These are phyloP conservation scores for Malurus leucopterus DNA, from an alignment of 2,797 vertebrate species.

Conservation along the genomic window DNA sequence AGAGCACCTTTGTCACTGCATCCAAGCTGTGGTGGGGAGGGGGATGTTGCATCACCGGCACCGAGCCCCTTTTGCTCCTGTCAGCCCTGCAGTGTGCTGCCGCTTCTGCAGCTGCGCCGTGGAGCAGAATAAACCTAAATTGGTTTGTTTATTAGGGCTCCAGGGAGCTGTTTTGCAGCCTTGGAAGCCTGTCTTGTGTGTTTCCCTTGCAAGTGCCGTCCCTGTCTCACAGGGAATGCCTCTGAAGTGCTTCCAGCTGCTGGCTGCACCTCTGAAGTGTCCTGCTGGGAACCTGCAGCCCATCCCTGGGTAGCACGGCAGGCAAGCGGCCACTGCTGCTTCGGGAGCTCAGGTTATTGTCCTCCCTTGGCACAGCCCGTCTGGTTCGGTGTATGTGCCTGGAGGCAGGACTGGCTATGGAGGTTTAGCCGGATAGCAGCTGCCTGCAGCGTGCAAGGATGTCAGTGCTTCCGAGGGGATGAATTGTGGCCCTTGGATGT, in stretches of 20 bases:
- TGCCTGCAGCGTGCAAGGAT: background rate
- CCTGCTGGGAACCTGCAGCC: background rate
- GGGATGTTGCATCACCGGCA: fast-evolving
- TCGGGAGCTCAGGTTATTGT: background rate
- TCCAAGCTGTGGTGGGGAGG: background rate
- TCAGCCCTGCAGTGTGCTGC: background rate
- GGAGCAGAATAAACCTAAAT: background rate
- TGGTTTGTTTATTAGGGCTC: conserved; percentile 7
- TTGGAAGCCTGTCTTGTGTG: background rate
- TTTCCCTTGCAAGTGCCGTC: background rate
- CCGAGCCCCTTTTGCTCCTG: background rate
- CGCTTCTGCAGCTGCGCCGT: background rate
- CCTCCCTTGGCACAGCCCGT: background rate
- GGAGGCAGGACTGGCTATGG: background rate
- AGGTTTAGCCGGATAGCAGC: background rate
- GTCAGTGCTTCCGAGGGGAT: background rate
- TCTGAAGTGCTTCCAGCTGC: conserved; percentile 31
- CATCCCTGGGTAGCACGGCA: background rate
- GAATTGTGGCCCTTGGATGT: background rate
- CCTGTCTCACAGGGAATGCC: background rate
- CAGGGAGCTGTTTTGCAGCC: background rate
- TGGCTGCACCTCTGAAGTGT: conserved; percentile 3
- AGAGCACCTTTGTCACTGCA: background rate
- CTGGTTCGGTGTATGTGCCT: background rate
- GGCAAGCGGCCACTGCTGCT: background rate